Base-by-base conservation (phyloP, 2,113 vertebrate species). In the Chionodraco myersi region DNA sequence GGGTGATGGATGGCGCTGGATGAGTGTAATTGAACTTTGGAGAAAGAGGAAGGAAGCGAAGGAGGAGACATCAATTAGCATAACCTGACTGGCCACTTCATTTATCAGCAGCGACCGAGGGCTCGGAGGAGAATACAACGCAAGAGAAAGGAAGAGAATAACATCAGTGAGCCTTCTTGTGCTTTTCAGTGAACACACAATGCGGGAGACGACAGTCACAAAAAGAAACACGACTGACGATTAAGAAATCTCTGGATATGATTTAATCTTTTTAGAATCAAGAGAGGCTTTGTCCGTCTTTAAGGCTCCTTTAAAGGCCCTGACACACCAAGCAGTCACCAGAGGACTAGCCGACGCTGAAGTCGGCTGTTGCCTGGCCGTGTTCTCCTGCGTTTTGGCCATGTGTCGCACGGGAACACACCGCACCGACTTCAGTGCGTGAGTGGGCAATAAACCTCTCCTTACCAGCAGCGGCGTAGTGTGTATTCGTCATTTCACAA, bases 1-100 rank as follows among this genome's bases (percentile, higher is more conserved):
- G 87, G 71, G 89, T 95, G 94, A 95, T 94, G 91, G 93, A 95
- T 95, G 93, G 89, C 89, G 77, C 81, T 92, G 86, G 92, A 91
- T 89, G 93, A 93, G 86, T 92, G 86, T 94, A 94, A 95, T 94
- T 94, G 90, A 92, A 95, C 93, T 94, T 93, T 91, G 94, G 90
- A 93, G 90, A 92, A 85, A 90, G 85, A 89, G 91, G 93, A 93
- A 93, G 92, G 92, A 93, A 94, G 92, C 82, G 80, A 83, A 89
- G 75, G 80, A 92, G 79, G 91, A 91, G 90, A 91, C 91, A 93
- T 94, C 90, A 91, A 93, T 94, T 94, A 93, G 92, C 90, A 94
- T 92, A 93, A 89, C 87, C 87, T 90, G 87, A 89, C 84, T 86
- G 86, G 89, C 89, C 60, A 89, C 87, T 92, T 91, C 86, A 92